Conservation (phyloP, 1,140 invertebrate species). For the Philaenus spumarius region DNA sequence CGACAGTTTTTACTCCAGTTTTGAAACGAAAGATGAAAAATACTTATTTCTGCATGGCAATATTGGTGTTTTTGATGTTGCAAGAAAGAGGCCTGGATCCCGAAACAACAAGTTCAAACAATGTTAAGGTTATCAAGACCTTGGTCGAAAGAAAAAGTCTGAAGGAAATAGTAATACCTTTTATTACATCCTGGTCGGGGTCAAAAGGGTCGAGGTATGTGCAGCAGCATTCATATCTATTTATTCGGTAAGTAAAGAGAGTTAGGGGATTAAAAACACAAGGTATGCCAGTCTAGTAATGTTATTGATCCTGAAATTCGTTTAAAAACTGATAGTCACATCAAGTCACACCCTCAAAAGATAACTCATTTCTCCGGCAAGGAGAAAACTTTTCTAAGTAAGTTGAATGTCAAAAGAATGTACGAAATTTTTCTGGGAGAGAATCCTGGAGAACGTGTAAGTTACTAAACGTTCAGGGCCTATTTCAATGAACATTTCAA, state of each 20-base stretch:
- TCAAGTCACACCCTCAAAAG: not conserved
- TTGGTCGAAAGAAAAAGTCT: not conserved
- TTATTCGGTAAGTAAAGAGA: not conserved
- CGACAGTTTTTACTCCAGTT: not conserved
- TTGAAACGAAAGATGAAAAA: not conserved
- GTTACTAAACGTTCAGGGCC: constrained; percentile 24
- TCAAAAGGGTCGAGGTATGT: not conserved
- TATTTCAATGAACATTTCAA: constrained; percentile 31
- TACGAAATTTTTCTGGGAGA: not conserved
- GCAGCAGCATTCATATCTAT: not conserved
- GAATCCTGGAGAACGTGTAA: not conserved
- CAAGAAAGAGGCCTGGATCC: not conserved
- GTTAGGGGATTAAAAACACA: not conserved
- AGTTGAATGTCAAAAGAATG: constrained; percentile 2
- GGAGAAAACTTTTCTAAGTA: not conserved
- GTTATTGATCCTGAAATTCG: not conserved
- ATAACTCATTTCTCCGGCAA: not conserved
- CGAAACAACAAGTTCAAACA: not conserved
- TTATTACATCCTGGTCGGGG: not conserved
- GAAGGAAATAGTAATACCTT: not conserved
- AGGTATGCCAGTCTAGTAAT: not conserved
- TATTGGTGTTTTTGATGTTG: not conserved
- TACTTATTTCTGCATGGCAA: not conserved
- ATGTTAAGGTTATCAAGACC: not conserved
- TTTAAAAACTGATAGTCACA: not conserved